These are phyloP conservation scores for Aspidiotus rigidus DNA, from an alignment of 2,888 invertebrate genomes.

Conservation along the genomic window DNA sequence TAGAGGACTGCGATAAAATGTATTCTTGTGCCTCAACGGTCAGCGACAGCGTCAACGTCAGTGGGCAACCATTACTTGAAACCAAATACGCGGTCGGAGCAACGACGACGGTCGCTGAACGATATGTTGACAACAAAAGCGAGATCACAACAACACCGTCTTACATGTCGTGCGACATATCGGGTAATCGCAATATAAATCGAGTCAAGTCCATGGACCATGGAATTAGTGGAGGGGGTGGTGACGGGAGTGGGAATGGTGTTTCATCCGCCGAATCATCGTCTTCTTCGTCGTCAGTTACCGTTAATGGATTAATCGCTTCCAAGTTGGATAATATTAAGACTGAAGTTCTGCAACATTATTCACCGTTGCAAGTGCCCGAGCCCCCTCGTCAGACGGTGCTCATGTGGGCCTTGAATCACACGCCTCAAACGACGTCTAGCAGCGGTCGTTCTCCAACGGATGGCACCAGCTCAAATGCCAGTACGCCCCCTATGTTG, in stretches of 20 bases:
- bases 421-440: constrained; percentile 40
- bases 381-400: constrained; percentile 76
- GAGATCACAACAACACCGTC: constrained; percentile 35
- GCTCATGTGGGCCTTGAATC: constrained; percentile 67
- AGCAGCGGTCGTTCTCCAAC: constrained; percentile 50
- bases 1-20: constrained; percentile 46
- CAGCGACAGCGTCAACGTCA: constrained; percentile 40
- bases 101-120: constrained; percentile 2
- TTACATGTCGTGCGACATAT: constrained; percentile 24
- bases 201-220: constrained; percentile 9
- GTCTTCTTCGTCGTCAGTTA: constrained; percentile 22
- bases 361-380: constrained; percentile 37
- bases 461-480: constrained; percentile 43
- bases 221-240: neutral
- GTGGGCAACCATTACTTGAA: constrained; percentile 38
- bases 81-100: neutral
- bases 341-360: constrained; percentile 43
- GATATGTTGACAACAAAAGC: constrained; percentile 18
- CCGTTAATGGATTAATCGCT: constrained; percentile 23
- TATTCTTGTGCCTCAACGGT: constrained; percentile 53
- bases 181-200: constrained; percentile 10
- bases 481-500: constrained; percentile 37
- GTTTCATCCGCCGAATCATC: constrained; percentile 5
- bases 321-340: constrained; percentile 55
- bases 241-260: no score